phyloP scores from a whole-genome alignment of 2,113 vertebrate genomes.

The Zosterops lateralis region DNA sequence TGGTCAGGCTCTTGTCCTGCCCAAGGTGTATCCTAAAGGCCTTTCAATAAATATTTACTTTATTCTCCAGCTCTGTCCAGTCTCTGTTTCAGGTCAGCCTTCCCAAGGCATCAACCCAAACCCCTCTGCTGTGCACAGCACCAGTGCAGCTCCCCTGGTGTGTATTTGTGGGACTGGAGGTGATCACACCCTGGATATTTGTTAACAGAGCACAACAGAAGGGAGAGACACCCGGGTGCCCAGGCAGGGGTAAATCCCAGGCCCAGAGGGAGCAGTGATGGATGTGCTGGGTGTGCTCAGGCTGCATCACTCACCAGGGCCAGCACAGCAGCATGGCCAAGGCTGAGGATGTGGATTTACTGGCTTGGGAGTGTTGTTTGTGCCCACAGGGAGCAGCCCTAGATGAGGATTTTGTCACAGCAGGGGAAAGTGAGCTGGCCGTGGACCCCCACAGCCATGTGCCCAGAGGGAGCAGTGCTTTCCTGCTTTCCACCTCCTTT shows the following conservation, averaged over 20 bases:
- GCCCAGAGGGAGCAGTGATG: neutral
- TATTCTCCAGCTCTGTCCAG: neutral
- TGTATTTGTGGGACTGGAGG: neutral
- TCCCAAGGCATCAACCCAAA: neutral
- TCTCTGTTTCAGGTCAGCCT: neutral
- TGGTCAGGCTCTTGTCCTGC: neutral
- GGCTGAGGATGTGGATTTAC: neutral
- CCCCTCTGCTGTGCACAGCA: neutral
- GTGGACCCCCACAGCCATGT: neutral
- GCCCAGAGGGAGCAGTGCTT: accelerated
- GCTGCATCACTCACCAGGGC: neutral
- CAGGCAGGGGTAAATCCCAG: accelerated
- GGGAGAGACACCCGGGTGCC: neutral
- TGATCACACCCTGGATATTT: neutral
- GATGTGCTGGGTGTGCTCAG: neutral
- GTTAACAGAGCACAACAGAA: neutral
- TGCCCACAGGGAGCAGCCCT: neutral
- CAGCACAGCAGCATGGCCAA: neutral
- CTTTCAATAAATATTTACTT: neutral
- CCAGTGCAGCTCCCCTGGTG: accelerated
- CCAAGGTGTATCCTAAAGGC: neutral
- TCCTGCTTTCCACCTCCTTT: neutral
- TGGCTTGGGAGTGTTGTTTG: neutral
- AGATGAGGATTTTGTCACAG: neutral
- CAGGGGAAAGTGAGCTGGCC: neutral